These are phyloP conservation scores for Tiliacea aurago DNA, from an alignment of 2,888 invertebrate genomes.

Conservation along the genomic window DNA sequence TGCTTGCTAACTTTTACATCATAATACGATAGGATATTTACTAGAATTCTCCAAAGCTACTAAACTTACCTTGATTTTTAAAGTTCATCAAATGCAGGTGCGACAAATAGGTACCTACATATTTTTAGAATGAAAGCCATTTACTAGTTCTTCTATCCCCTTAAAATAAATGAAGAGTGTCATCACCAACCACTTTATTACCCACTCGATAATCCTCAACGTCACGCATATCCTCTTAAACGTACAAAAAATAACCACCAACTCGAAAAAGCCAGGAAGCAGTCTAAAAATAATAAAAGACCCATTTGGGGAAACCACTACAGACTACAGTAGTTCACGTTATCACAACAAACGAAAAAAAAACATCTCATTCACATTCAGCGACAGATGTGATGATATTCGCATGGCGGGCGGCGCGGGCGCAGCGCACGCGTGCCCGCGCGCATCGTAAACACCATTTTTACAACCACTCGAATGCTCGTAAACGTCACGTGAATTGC, in stretches of 20 bases:
- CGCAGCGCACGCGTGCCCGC: slow-evolving; percentile 80
- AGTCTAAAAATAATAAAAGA: slow-evolving; percentile 54
- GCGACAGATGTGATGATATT: slow-evolving; percentile 82
- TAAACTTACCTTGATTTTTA: background rate
- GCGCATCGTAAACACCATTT: slow-evolving; percentile 88
- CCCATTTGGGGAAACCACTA: slow-evolving; percentile 62
- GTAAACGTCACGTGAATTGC: slow-evolving; percentile 89
- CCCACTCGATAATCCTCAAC: slow-evolving; percentile 30
- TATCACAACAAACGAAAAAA: slow-evolving; percentile 70
- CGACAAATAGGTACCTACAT: background rate
- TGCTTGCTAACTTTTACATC: background rate
- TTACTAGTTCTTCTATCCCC: background rate
- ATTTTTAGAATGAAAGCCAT: background rate
- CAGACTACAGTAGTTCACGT: slow-evolving; percentile 62
- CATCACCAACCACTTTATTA: slow-evolving; percentile 38
- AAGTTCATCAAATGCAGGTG: background rate
- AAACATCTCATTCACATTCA: slow-evolving; percentile 78
- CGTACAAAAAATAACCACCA: slow-evolving; percentile 11
- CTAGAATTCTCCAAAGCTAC: background rate
- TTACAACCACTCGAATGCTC: slow-evolving; percentile 88
- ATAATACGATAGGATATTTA: background rate
- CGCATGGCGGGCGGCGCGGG: slow-evolving; percentile 73
- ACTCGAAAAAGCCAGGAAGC: slow-evolving; percentile 40
- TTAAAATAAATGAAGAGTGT: slow-evolving; percentile 15
- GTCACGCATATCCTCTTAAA: slow-evolving; percentile 15